Percentiles rank a stretch among this genome's conserved stretches.
These are phyloP conservation scores for Tryphoninae sp. DNA, from an alignment of 2,888 invertebrate species.

Conservation along the genomic window DNA sequence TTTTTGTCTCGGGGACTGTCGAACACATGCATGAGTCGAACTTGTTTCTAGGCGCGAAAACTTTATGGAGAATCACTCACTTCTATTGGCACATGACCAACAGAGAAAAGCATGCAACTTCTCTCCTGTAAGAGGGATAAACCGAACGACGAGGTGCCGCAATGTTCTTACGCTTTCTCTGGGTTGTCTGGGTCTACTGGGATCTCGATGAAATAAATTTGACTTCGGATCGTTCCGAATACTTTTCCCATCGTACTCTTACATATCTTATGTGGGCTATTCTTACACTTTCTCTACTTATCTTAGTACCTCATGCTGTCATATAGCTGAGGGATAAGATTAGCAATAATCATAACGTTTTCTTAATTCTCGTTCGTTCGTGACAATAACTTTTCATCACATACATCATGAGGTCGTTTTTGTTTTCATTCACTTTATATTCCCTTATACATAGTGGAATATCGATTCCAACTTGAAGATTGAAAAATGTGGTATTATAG, in stretches of 20 bases:
- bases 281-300: constrained; percentile 1
- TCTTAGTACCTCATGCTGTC: constrained; percentile 25
- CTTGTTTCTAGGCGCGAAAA: constrained; percentile 40
- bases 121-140: constrained; percentile 17
- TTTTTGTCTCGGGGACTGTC: constrained; percentile 42
- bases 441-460: constrained; percentile 43
- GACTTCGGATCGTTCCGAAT: constrained; percentile 53
- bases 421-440: constrained; percentile 59
- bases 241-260: constrained; percentile 43
- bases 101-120: constrained; percentile 4
- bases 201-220: constrained; percentile 59
- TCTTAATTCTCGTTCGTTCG: constrained; percentile 22
- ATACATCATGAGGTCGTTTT: background rate
- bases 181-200: constrained; percentile 33
- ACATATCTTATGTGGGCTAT: constrained; percentile 11
- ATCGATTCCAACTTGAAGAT: too few relatives aligned
- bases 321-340: constrained; percentile 46
- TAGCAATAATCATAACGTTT: constrained; percentile 63
- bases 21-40: constrained; percentile 54
- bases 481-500: too few relatives aligned
- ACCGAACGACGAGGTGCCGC: constrained; percentile 46
- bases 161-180: constrained; percentile 44
- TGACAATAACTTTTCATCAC: constrained; percentile 31
- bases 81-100: constrained; percentile 10
- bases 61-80: constrained; percentile 60